Percentiles rank a stretch among this genome's conserved stretches.
Conservation (phyloP, 2,797 vertebrate genomes). For the Poecilia velifera region DNA sequence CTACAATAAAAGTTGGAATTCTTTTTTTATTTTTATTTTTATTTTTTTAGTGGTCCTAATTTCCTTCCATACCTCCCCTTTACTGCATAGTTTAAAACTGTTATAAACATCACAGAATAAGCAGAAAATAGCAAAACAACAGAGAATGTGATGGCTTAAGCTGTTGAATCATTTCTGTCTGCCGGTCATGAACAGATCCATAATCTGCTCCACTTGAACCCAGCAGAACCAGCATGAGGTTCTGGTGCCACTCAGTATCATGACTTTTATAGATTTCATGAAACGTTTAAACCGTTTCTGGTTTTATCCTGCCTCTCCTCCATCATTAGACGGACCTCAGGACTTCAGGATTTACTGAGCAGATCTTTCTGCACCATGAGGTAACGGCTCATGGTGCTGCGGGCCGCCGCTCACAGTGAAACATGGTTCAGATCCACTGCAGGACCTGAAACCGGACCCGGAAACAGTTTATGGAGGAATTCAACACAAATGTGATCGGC, state of each 20-base stretch:
- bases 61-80: too few relatives aligned
- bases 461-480: conserved; percentile 34
- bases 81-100: too few relatives aligned
- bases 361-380: conserved; percentile 64
- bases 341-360: conserved; percentile 62
- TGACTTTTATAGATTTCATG: neutral
- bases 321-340: conserved; percentile 1
- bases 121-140: too few relatives aligned
- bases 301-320: neutral
- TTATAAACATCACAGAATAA: too few relatives aligned
- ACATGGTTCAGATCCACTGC: conserved; percentile 65
- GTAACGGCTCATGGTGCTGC: conserved; percentile 77
- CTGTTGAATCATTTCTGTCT: too few relatives aligned
- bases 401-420: conserved; percentile 73
- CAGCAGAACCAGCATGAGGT: neutral
- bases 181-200: neutral
- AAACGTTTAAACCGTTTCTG: conserved; percentile 15
- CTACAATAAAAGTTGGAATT: too few relatives aligned
- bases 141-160: too few relatives aligned
- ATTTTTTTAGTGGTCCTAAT: too few relatives aligned
- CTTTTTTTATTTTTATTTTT: too few relatives aligned
- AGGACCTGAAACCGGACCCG: conserved; percentile 19
- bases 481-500: conserved; percentile 16
- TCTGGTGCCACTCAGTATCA: too few relatives aligned
- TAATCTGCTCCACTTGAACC: neutral